Evolutionary conservation across 2,113 vertebrate species (phyloP).

Genomic region (Erythrolamprus reginae): DNA sequence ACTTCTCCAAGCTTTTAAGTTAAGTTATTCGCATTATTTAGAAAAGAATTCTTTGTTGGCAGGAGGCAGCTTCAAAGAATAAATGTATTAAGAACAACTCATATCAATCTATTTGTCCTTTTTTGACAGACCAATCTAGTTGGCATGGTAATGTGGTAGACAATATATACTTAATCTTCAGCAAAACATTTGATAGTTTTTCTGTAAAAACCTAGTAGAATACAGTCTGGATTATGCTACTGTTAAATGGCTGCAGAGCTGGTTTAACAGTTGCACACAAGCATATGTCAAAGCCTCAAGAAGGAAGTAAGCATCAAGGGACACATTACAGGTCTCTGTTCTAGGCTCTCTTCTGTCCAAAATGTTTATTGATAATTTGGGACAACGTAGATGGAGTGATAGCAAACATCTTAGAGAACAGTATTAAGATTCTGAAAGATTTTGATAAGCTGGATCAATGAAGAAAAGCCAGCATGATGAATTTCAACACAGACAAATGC

Average conservation of each 20-base stretch:
- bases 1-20: background rate
- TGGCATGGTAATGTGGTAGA: background rate
- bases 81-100: background rate
- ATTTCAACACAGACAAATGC: background rate
- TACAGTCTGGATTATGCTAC: background rate
- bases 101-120: background rate
- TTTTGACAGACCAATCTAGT: background rate
- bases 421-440: background rate
- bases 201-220: background rate
- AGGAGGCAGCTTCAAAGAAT: background rate
- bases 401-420: background rate
- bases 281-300: background rate
- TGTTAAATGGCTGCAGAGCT: background rate
- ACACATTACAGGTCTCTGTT: background rate
- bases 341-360: background rate
- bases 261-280: background rate
- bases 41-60: background rate
- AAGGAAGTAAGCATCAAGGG: background rate
- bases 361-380: background rate
- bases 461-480: background rate
- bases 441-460: background rate
- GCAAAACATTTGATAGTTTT: background rate
- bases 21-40: background rate
- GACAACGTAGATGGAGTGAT: background rate
- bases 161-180: background rate